These are phyloP conservation scores for Tinea pellionella DNA, from an alignment of 2,888 invertebrate species.

Conservation along the genomic window DNA sequence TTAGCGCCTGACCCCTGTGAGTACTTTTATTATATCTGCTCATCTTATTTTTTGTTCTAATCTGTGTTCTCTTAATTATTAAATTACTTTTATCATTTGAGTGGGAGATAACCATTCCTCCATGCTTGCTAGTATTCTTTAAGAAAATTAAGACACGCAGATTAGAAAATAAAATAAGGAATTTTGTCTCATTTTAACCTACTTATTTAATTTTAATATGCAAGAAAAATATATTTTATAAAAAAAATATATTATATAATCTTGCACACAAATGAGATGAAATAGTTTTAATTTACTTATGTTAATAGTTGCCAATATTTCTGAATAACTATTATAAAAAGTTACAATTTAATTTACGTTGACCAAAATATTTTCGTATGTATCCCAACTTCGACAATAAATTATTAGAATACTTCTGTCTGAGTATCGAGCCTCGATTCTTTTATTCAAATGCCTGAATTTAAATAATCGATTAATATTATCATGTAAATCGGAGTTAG, in stretches of 20 bases:
- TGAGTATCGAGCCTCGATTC: not conserved
- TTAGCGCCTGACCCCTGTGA: conserved; percentile 62
- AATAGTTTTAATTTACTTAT: not conserved
- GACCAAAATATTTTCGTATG: not conserved
- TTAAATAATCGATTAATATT: conserved; percentile 41
- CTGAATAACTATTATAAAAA: not conserved
- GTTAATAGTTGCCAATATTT: not conserved
- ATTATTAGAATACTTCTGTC: not conserved
- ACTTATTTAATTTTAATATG: conserved; percentile 17
- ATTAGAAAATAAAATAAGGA: conserved; percentile 9
- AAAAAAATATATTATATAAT: not conserved
- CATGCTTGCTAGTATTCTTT: not conserved
- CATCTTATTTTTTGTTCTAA: conserved; percentile 39
- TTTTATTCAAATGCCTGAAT: conserved; percentile 27
- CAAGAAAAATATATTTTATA: conserved; percentile 14
- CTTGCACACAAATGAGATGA: not conserved
- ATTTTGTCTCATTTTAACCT: conserved; percentile 15
- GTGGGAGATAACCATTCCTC: not conserved
- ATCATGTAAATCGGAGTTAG: conserved; percentile 54
- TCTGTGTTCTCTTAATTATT: conserved; percentile 38
- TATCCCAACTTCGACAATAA: not conserved
- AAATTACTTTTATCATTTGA: not conserved
- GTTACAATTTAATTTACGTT: no score
- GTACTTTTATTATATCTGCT: conserved; percentile 34
- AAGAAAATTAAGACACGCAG: not conserved